phyloP scores from a whole-genome alignment of 2,888 invertebrate genomes.

The Strigamia transsilvanica region DNA sequence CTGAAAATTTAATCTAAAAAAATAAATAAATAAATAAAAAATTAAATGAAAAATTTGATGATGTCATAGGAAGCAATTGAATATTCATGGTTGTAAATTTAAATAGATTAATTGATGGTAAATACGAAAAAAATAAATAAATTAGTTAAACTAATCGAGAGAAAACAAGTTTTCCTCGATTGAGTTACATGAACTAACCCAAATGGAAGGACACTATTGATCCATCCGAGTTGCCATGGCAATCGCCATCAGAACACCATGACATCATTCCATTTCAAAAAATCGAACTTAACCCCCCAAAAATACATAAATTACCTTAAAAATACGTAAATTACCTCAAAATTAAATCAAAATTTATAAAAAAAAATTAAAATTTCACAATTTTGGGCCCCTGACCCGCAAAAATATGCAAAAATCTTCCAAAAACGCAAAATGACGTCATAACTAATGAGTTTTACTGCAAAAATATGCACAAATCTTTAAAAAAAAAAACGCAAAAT shows the following conservation, averaged over 20 bases:
- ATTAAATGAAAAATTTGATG: neutral
- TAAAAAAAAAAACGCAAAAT: no score
- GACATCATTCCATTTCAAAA: neutral
- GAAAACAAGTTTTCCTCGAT: constrained; percentile 1
- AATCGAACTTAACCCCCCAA: neutral
- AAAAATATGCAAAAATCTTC: no score
- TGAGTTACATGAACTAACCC: neutral
- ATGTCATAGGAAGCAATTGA: neutral
- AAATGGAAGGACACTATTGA: constrained; percentile 27
- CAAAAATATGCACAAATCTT: no score
- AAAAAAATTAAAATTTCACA: neutral
- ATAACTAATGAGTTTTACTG: neutral
- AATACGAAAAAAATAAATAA: neutral
- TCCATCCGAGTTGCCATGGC: neutral
- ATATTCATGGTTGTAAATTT: neutral
- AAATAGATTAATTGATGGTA: no score
- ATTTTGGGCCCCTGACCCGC: neutral
- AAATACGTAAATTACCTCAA: neutral
- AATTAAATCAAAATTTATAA: neutral
- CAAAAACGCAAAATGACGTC: no score
- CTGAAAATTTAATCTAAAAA: neutral
- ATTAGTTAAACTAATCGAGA: neutral
- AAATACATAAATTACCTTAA: neutral
- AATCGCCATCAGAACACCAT: neutral
- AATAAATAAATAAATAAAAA: neutral